phyloP scores from a whole-genome alignment of 2,797 vertebrate species.

The Fratercula arctica region DNA sequence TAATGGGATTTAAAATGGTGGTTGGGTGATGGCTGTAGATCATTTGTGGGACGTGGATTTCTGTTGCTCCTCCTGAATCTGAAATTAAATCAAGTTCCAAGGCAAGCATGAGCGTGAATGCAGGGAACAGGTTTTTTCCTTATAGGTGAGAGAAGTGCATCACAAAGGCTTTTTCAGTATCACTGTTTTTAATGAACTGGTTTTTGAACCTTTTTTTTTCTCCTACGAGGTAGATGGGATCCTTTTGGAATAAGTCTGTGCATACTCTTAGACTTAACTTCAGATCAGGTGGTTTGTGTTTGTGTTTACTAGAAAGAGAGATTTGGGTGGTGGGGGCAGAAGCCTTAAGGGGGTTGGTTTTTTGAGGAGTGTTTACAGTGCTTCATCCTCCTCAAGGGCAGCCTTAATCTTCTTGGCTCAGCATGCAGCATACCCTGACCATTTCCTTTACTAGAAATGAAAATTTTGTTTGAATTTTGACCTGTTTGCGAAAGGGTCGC shows the following conservation, averaged over 20 bases:
- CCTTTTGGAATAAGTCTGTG: background rate
- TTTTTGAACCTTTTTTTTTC: background rate
- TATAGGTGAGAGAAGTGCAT: background rate
- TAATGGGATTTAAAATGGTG: background rate
- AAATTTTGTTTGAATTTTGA: background rate
- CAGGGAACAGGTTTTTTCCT: background rate
- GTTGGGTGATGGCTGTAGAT: background rate
- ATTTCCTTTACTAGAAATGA: slow-evolving; percentile 3
- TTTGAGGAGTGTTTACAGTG: background rate
- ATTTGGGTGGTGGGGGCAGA: background rate
- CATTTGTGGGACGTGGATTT: background rate
- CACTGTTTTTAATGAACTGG: background rate
- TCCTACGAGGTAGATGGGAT: background rate
- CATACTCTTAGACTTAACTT: background rate
- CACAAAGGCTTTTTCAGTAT: background rate
- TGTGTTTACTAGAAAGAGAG: background rate
- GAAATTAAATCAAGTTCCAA: background rate
- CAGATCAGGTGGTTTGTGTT: background rate
- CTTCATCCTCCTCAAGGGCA: background rate
- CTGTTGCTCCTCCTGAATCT: background rate
- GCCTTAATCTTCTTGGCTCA: background rate
- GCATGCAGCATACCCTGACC: background rate
- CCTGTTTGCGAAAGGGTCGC: background rate
- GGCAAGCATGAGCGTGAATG: fast-evolving
- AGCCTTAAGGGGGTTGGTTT: background rate